Percentiles rank a stretch among this genome's conserved stretches.
Conservation (phyloP, 2,888 invertebrate genomes). For the Amiota minor region DNA sequence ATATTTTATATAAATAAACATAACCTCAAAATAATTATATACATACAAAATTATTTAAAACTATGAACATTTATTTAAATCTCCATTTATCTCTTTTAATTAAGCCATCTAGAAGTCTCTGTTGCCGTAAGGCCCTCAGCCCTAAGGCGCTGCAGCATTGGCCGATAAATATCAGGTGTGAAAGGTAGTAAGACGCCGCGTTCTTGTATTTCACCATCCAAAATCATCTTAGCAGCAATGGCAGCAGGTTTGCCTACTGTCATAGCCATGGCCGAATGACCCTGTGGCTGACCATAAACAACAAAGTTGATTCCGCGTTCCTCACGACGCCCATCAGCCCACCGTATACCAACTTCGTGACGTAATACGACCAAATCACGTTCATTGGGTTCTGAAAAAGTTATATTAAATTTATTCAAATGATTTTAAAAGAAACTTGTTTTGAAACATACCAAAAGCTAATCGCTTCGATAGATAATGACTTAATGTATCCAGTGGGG, state of each 20-base stretch:
- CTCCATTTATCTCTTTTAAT: constrained; percentile 41
- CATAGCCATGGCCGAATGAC: constrained; percentile 96
- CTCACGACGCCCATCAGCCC: constrained; percentile 91
- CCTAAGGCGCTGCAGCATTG: constrained; percentile 89
- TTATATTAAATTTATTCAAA: neutral
- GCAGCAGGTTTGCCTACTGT: constrained; percentile 95
- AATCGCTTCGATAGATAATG: constrained; percentile 89
- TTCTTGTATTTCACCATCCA: constrained; percentile 96
- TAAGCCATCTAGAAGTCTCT: constrained; percentile 78
- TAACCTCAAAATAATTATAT: constrained; percentile 14
- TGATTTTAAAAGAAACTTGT: too few species aligned
- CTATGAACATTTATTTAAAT: neutral
- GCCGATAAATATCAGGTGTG: constrained; percentile 91
- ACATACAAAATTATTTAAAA: neutral
- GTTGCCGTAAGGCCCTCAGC: constrained; percentile 86
- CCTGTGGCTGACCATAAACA: constrained; percentile 85
- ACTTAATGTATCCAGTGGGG: constrained; percentile 94
- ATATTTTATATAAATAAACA: constrained; percentile 24
- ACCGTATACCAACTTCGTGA: constrained; percentile 93
- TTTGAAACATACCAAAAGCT: constrained; percentile 78
- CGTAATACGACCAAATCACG: constrained; percentile 94
- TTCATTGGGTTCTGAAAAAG: constrained; percentile 80
- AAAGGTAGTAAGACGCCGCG: constrained; percentile 95
- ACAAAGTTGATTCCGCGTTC: constrained; percentile 89
- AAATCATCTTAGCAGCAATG: constrained; percentile 97